Percentiles rank a stretch among this genome's conserved stretches.
Conservation (phyloP, 2,797 vertebrate genomes). For the Eurystomus glaucurus region DNA sequence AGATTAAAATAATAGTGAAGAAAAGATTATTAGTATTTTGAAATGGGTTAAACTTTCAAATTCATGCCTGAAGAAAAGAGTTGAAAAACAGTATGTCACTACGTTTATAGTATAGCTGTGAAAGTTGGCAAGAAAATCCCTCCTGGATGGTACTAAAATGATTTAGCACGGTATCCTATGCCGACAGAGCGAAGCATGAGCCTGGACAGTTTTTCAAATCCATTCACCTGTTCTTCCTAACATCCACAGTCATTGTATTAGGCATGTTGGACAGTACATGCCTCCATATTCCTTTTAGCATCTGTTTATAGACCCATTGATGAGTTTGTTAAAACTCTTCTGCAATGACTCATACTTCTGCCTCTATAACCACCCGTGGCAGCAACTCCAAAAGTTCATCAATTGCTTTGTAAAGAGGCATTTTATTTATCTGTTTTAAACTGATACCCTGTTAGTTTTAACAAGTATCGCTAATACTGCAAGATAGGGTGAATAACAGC, state of each 20-base stretch:
- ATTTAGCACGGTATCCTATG: background rate
- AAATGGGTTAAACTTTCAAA: background rate
- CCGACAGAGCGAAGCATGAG: background rate
- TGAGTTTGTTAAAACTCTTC: background rate
- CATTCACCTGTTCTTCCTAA: background rate
- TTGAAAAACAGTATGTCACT: background rate
- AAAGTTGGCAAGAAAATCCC: background rate
- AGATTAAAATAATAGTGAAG: background rate
- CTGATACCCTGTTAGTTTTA: background rate
- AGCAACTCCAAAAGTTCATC: background rate
- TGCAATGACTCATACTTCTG: background rate
- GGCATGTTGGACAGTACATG: rapidly evolving
- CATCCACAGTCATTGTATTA: background rate
- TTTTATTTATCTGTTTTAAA: background rate
- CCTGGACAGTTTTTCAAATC: background rate
- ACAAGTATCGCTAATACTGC: background rate
- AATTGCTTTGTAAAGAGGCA: background rate
- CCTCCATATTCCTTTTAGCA: background rate
- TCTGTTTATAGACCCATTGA: background rate
- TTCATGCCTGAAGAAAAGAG: background rate
- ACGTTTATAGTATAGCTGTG: background rate
- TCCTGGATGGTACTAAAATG: background rate
- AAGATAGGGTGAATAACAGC: background rate
- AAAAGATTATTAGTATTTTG: background rate
- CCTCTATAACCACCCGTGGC: background rate